Conservation (phyloP, 2,113 vertebrate species). For the Callipepla californica region DNA sequence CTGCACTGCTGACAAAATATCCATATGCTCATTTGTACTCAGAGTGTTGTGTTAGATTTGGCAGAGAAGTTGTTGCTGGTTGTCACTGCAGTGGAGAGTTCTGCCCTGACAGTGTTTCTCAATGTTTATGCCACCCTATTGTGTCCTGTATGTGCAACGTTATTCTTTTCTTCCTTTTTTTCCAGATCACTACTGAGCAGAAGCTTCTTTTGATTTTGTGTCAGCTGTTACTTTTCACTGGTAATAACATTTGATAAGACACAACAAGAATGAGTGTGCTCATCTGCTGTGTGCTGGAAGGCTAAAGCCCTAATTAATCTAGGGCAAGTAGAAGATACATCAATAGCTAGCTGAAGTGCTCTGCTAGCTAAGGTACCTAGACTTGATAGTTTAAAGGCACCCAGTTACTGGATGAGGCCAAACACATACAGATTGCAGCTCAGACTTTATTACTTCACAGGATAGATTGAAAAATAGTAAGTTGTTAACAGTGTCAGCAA, state of each 20-base stretch:
- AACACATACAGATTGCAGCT: background rate
- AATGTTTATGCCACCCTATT: background rate
- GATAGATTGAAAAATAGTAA: background rate
- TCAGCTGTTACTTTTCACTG: constrained; percentile 9
- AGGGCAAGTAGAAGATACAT: background rate
- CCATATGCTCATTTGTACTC: background rate
- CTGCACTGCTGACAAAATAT: constrained; percentile 15
- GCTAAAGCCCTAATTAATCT: constrained; percentile 13
- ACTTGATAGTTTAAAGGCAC: background rate
- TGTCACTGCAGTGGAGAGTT: background rate
- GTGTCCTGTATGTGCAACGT: background rate
- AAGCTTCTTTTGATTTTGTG: constrained; percentile 45
- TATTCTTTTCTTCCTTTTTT: background rate
- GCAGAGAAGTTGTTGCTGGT: background rate
- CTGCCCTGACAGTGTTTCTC: background rate
- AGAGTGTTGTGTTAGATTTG: background rate
- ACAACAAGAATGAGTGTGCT: background rate
- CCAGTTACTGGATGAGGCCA: background rate
- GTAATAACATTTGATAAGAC: background rate
- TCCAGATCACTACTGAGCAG: background rate
- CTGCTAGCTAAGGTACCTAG: background rate
- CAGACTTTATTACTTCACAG: background rate
- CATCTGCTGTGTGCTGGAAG: background rate
- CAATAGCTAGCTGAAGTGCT: background rate
- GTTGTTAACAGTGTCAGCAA: background rate